Evolutionary conservation across 1,140 invertebrate species (phyloP), one percentile per base, ranked within the genome.

Genomic region (Saccostrea echinata): DNA sequence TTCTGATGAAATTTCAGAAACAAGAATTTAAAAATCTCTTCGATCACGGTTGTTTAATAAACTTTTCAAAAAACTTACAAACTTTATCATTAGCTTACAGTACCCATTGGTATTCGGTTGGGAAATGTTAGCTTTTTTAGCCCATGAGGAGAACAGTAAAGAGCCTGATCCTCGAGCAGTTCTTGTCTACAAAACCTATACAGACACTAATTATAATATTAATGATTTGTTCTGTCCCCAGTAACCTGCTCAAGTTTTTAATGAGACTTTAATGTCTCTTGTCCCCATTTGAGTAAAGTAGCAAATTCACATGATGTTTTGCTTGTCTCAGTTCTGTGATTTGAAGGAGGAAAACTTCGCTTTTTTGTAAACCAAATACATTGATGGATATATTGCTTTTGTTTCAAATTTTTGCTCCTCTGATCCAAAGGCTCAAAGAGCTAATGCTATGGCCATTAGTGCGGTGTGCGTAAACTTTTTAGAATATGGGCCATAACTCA

Each of bases 61-160:
- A n/a, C n/a, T n/a, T n/a, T n/a, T n/a, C n/a, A n/a, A n/a, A n/a
- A n/a, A n/a, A n/a, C n/a, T n/a, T n/a, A n/a, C n/a, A n/a, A n/a
- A n/a, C n/a, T n/a, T n/a, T n/a, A n/a, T n/a, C n/a, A n/a, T n/a
- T n/a, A n/a, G n/a, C n/a, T n/a, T n/a, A n/a, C n/a, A 85, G 12
- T 51, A 87, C 84, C 84, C 88, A 87, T 57, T 89, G 84, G 16
- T 89, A 6, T 83, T 87, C 88, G 6, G 35, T 89, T 86, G 0
- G 88, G 86, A 27, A 83, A 88, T 12, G 21, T 90, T 18, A 90
- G 0, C 24, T 86, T 86, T 86, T 90, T 86, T 12, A 86, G n/a
- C 0, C 89, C 89, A 86, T 88, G 76, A 27, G 71, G 57, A 18
- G 51, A 53, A 61, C 86, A 90, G n/a, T 85, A 85, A 12, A 84